Conservation (phyloP, 1,140 invertebrate genomes). For the Monomorium pharaonis region DNA sequence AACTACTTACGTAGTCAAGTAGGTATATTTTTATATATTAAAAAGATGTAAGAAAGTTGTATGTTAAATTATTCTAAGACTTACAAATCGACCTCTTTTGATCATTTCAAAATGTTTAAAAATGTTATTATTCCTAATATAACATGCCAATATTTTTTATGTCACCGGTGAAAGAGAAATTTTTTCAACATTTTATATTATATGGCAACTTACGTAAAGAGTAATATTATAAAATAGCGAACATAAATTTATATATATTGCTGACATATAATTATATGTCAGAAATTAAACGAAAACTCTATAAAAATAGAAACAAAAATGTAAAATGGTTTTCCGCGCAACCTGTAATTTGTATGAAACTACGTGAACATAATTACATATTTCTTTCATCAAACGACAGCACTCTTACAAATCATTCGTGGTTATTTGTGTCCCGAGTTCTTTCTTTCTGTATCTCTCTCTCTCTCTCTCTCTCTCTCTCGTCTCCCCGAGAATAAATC, state of each 20-base stretch:
- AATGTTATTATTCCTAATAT: constrained; percentile 1
- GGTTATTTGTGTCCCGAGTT: constrained; percentile 8
- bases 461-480: too few species aligned
- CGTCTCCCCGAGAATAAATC: constrained; percentile 20
- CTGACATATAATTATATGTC: constrained; percentile 18
- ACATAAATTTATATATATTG: not conserved
- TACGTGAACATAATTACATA: constrained; percentile 34
- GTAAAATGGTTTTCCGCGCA: constrained; percentile 27
- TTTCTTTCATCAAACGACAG: constrained; percentile 46
- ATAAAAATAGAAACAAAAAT: not conserved
- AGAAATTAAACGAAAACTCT: constrained; percentile 35
- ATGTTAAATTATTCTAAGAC: not conserved
- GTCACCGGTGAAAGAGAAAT: too few species aligned
- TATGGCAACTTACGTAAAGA: not conserved
- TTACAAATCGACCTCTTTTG: not conserved
- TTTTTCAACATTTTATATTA: not conserved
- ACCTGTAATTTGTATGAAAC: constrained; percentile 37
- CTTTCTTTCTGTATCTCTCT: too few species aligned
- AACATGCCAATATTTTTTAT: not conserved
- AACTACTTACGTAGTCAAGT: too few species aligned
- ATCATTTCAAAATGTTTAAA: too few species aligned
- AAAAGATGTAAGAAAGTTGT: not conserved
- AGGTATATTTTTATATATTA: not conserved
- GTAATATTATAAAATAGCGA: not conserved
- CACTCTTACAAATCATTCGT: constrained; percentile 27